phyloP scores from a whole-genome alignment of 2,797 vertebrate genomes.

The Diglossa cyanea region DNA sequence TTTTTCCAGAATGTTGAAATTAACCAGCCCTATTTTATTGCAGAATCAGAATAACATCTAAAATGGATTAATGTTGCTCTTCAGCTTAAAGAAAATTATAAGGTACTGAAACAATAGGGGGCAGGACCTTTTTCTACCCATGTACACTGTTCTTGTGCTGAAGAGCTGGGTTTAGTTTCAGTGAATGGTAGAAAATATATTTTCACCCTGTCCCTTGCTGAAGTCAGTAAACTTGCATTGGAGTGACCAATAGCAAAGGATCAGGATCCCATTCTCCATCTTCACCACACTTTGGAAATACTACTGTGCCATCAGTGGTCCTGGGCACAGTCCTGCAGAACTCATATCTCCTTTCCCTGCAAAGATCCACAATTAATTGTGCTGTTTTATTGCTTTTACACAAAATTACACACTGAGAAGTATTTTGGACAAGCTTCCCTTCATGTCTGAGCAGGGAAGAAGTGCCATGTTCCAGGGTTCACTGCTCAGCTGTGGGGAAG shows the following conservation, averaged over 20 bases:
- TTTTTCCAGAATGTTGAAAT: not conserved
- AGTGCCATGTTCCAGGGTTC: not conserved
- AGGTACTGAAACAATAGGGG: not conserved
- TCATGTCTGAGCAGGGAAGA: not conserved
- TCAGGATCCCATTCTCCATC: not conserved
- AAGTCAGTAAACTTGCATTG: not conserved
- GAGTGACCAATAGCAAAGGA: not conserved
- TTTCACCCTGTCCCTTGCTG: not conserved
- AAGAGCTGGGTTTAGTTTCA: not conserved
- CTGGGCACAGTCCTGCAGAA: not conserved
- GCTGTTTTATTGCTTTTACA: not conserved
- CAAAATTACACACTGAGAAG: not conserved
- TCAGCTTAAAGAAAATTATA: not conserved
- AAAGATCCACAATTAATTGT: not conserved
- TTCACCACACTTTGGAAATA: not conserved
- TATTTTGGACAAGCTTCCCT: not conserved
- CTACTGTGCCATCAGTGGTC: not conserved
- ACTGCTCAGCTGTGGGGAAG: rapidly evolving
- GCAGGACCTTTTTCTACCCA: not conserved
- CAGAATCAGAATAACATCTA: not conserved
- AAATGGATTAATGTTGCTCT: not conserved
- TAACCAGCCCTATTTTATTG: not conserved
- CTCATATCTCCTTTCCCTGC: not conserved
- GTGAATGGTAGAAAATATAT: not conserved
- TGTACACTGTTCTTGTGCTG: not conserved